These are phyloP conservation scores for Zosterops pallidus DNA, from an alignment of 2,113 vertebrate genomes.

Conservation along the genomic window DNA sequence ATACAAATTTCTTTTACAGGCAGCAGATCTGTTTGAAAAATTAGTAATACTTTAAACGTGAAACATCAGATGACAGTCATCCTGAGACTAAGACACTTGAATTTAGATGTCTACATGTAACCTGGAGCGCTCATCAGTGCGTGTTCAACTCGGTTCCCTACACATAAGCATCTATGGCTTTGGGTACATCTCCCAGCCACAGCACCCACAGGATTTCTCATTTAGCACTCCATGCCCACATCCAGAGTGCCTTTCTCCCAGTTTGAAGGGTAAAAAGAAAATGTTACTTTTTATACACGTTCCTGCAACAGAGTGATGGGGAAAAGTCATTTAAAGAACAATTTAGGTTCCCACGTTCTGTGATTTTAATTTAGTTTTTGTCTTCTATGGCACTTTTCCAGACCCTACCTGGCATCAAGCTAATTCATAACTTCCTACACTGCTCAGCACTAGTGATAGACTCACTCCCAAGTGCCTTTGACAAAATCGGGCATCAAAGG, in stretches of 20 bases:
- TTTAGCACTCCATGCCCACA: not conserved
- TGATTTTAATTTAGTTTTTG: not conserved
- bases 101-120: not conserved
- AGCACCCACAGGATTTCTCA: not conserved
- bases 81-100: not conserved
- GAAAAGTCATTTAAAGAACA: not conserved
- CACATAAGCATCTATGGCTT: not conserved
- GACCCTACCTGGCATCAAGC: not conserved
- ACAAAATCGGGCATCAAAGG: conserved; percentile 1
- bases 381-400: not conserved
- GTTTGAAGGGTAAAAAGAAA: not conserved
- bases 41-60: not conserved
- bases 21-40: not conserved
- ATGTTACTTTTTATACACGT: not conserved
- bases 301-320: not conserved
- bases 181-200: fast-evolving
- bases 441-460: not conserved
- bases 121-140: not conserved
- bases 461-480: not conserved
- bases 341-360: not conserved
- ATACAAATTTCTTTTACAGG: not conserved
- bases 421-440: not conserved
- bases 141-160: fast-evolving
- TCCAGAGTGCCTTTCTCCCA: not conserved
- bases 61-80: not conserved